Conservation (phyloP, 2,113 vertebrate species). For the Colinus virginianus region DNA sequence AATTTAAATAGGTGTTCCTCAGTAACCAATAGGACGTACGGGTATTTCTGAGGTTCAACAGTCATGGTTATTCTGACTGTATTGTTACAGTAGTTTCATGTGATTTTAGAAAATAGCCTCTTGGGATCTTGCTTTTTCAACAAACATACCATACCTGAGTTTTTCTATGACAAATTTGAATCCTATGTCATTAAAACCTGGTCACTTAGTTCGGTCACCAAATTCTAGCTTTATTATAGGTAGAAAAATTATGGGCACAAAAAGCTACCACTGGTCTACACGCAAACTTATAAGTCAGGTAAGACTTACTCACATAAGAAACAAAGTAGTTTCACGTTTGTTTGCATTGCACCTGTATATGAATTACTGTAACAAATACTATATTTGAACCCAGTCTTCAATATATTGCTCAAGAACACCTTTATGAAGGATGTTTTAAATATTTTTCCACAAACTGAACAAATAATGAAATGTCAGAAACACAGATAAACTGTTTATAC, state of each 20-base stretch:
- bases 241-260: too few relatives aligned
- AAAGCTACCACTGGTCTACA: neutral
- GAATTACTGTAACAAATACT: neutral
- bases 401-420: neutral
- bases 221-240: neutral
- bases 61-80: neutral
- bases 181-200: neutral
- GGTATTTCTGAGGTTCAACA: neutral
- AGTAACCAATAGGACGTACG: neutral
- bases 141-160: neutral
- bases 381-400: neutral
- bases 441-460: neutral
- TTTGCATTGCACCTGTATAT: neutral
- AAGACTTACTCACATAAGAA: neutral
- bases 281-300: neutral
- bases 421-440: neutral
- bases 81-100: neutral
- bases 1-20: neutral
- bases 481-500: neutral
- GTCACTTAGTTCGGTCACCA: neutral
- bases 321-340: neutral
- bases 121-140: neutral
- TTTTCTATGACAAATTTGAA: neutral
- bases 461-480: neutral
- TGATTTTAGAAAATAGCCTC: neutral